Percentiles rank a stretch among this genome's conserved stretches.
Conservation (phyloP, 2,888 invertebrate species). For the Prosopocoilus inquinatus region DNA sequence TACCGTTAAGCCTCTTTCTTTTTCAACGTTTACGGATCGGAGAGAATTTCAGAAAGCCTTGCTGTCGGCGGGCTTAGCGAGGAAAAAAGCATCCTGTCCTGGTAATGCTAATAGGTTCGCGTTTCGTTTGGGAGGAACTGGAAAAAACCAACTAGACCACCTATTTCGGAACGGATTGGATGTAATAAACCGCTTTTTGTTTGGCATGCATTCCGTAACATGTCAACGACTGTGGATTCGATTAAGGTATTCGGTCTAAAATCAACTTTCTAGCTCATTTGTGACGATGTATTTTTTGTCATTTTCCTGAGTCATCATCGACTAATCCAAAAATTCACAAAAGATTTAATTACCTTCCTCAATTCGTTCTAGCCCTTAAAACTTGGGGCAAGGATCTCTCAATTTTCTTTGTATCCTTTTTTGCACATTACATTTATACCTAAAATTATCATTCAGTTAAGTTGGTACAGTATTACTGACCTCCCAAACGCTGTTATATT, state of each 20-base stretch:
- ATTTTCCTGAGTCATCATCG: too few species aligned
- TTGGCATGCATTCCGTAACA: constrained; percentile 18
- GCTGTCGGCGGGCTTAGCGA: not conserved
- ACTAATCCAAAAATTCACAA: not conserved
- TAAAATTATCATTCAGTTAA: too few species aligned
- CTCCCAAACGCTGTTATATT: too few species aligned
- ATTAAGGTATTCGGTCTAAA: not conserved
- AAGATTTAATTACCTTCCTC: not conserved
- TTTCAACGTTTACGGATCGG: not conserved
- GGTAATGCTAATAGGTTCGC: constrained; percentile 26
- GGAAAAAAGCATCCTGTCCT: not conserved
- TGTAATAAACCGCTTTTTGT: constrained; percentile 25
- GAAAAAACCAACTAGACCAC: constrained; percentile 26
- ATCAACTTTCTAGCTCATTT: too few species aligned
- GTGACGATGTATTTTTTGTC: too few species aligned
- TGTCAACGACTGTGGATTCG: constrained; percentile 17
- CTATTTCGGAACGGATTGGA: constrained; percentile 26
- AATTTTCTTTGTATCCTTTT: not conserved
- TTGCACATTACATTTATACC: too few species aligned
- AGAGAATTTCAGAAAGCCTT: not conserved
- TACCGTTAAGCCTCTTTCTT: not conserved
- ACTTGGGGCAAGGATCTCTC: too few species aligned
- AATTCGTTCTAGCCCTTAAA: not conserved
- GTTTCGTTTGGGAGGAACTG: constrained; percentile 20
- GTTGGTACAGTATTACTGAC: too few species aligned